Conservation (phyloP, 2,113 vertebrate genomes). For the Scartelaos histophorus region DNA sequence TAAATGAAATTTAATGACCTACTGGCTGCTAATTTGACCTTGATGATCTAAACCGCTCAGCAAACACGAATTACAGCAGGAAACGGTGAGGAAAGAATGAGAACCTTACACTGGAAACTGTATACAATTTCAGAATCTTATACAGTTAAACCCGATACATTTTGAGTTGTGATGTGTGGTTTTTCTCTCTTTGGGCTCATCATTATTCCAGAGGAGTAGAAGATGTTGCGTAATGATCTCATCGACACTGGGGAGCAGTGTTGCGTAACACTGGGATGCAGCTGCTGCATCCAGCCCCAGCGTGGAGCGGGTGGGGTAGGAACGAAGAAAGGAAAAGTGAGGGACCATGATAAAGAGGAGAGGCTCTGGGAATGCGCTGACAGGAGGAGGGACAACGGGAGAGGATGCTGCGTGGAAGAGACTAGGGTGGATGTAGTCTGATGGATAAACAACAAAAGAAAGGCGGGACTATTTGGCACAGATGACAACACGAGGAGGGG, state of each 20-base stretch:
- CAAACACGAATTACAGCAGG: neutral
- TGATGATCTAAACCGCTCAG: constrained; percentile 26
- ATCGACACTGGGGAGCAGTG: constrained; percentile 63
- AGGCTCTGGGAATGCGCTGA: constrained; percentile 16
- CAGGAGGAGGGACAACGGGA: neutral
- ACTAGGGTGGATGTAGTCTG: constrained; percentile 15
- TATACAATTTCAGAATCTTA: neutral
- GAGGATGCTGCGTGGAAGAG: neutral
- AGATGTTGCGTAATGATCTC: constrained; percentile 76
- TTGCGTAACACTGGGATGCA: constrained; percentile 71
- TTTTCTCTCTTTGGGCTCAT: constrained; percentile 48
- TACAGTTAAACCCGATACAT: neutral
- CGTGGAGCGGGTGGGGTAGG: neutral
- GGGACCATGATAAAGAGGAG: constrained; percentile 16
- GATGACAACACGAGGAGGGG: constrained; percentile 34
- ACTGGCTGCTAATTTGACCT: constrained; percentile 40
- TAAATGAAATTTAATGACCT: constrained; percentile 65
- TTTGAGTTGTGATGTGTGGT: constrained; percentile 1
- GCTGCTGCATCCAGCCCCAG: constrained; percentile 38
- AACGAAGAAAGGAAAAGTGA: constrained; percentile 5
- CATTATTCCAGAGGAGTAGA: constrained; percentile 71
- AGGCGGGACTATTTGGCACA: constrained; percentile 16
- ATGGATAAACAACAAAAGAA: constrained; percentile 19
- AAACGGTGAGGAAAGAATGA: constrained; percentile 5
- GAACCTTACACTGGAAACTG: neutral